These are phyloP conservation scores for Noctilio leporinus DNA, from an alignment of 2,113 vertebrate genomes.

Conservation along the genomic window DNA sequence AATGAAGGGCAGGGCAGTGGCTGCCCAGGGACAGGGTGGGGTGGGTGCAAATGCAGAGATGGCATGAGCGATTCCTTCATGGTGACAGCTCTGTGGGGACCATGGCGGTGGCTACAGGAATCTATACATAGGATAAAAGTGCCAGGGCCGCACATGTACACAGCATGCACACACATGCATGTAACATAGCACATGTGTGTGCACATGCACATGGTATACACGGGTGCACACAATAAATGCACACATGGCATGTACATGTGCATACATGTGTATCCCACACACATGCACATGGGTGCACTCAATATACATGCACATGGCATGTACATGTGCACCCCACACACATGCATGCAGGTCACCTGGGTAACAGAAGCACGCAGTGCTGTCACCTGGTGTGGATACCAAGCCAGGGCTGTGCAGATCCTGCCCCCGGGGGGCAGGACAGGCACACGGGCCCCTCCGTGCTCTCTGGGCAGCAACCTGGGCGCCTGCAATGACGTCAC, in stretches of 20 bases:
- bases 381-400: fast-evolving
- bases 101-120: fast-evolving
- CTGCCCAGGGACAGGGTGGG: fast-evolving
- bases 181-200: fast-evolving
- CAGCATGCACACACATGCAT: no score
- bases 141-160: background rate
- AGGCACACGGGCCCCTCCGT: fast-evolving
- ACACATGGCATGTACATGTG: background rate
- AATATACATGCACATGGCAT: fast-evolving
- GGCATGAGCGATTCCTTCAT: fast-evolving
- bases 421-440: fast-evolving
- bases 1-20: background rate
- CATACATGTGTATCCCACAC: background rate
- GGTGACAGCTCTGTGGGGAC: fast-evolving
- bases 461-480: fast-evolving
- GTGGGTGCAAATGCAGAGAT: fast-evolving
- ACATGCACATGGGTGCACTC: fast-evolving
- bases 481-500: fast-evolving
- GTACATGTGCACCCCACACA: no score
- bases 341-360: fast-evolving
- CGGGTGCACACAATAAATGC: no score
- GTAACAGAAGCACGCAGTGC: fast-evolving
- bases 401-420: fast-evolving
- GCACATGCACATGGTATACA: background rate
- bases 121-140: fast-evolving